phyloP scores from a whole-genome alignment of 2,888 invertebrate species.

The Ptychoptera albimana region DNA sequence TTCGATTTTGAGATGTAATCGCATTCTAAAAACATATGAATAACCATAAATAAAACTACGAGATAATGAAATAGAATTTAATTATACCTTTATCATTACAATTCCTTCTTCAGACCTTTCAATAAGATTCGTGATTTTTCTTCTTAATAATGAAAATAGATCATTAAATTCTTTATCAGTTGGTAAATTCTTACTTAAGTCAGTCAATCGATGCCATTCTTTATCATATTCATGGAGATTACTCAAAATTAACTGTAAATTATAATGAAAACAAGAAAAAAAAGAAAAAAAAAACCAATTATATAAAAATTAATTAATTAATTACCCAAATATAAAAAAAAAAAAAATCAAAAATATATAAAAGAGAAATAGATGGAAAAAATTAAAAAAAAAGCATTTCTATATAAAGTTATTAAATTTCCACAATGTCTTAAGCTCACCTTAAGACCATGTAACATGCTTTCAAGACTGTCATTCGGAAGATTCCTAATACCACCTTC shows the following conservation, averaged over 20 bases:
- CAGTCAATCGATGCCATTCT: conserved; percentile 46
- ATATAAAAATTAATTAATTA: conserved; percentile 4
- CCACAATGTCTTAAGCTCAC: conserved; percentile 35
- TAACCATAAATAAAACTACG: neutral
- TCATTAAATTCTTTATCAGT: conserved; percentile 37
- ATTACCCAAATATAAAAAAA: neutral
- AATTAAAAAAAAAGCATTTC: no score
- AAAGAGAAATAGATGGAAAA: neutral
- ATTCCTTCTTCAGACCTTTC: conserved; percentile 54
- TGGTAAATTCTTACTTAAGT: conserved; percentile 42
- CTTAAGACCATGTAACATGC: conserved; percentile 54
- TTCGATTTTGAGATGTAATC: conserved; percentile 34
- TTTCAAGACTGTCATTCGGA: conserved; percentile 51
- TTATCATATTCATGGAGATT: conserved; percentile 53
- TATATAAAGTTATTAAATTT: no score
- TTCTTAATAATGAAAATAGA: conserved; percentile 8
- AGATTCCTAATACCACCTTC: conserved; percentile 51
- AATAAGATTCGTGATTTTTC: conserved; percentile 25
- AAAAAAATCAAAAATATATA: neutral
- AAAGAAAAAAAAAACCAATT: neutral
- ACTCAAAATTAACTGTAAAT: conserved; percentile 47
- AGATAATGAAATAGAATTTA: neutral
- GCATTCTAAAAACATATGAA: conserved; percentile 30
- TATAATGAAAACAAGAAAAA: neutral
- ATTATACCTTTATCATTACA: conserved; percentile 30